These are phyloP conservation scores for Penaeus monodon DNA, from an alignment of 2,888 invertebrate species.

Conservation along the genomic window DNA sequence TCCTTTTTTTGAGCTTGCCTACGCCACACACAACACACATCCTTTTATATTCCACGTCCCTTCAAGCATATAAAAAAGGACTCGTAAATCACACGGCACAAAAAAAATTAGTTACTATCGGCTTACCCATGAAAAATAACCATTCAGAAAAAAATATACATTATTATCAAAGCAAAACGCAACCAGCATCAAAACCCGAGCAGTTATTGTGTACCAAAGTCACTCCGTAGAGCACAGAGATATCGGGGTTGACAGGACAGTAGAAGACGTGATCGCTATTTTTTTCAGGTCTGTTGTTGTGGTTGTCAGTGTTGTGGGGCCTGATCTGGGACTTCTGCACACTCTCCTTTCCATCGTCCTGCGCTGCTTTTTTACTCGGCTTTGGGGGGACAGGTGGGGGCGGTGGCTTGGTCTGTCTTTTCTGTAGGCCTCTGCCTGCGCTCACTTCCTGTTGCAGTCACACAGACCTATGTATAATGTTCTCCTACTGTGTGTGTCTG, in stretches of 20 bases:
- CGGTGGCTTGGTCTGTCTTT: conserved; percentile 30
- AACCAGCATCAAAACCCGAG: background rate
- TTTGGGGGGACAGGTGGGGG: conserved; percentile 33
- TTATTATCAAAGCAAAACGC: background rate
- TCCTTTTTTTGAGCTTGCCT: too few species aligned
- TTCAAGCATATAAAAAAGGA: too few species aligned
- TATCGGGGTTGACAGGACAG: conserved; percentile 34
- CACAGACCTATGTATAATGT: too few species aligned
- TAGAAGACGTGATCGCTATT: conserved; percentile 32
- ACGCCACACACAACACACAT: too few species aligned
- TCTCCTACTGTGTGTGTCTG: too few species aligned
- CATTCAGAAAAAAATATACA: background rate
- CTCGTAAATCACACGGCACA: too few species aligned
- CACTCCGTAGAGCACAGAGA: conserved; percentile 34
- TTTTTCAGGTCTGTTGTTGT: conserved; percentile 5
- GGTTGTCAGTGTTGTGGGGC: too few species aligned
- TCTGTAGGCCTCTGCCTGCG: conserved; percentile 44
- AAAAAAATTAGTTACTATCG: too few species aligned
- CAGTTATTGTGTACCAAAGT: conserved; percentile 17
- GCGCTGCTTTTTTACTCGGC: conserved; percentile 13
- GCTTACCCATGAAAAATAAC: background rate
- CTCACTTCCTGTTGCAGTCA: conserved; percentile 49
- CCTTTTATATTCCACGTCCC: too few species aligned
- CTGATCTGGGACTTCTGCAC: too few species aligned
- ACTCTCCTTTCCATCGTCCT: background rate